These are phyloP conservation scores for Rhagonycha lutea DNA, from an alignment of 2,888 invertebrate species.

Conservation along the genomic window DNA sequence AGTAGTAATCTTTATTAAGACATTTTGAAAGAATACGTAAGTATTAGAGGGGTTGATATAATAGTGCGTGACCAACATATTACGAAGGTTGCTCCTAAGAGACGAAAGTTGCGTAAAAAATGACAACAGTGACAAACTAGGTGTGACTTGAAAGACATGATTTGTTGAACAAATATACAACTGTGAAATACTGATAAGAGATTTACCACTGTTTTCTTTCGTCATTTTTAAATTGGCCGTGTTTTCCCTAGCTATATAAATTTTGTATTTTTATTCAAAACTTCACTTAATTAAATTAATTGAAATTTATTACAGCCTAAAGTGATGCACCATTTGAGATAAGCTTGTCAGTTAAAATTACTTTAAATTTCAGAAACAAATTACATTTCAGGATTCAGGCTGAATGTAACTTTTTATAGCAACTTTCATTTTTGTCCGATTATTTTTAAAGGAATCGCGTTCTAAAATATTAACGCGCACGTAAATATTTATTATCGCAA, in stretches of 20 bases:
- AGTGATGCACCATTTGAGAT: neutral
- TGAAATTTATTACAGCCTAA: neutral
- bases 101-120: conserved; percentile 8
- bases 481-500: neutral
- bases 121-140: conserved; percentile 23
- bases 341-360: neutral
- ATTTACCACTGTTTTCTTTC: conserved; percentile 12
- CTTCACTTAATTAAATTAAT: neutral
- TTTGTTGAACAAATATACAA: conserved; percentile 35
- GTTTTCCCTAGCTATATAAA: neutral
- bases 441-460: neutral
- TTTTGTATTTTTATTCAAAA: neutral
- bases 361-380: neutral
- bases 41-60: neutral
- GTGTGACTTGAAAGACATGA: conserved; percentile 32
- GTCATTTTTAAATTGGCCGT: neutral
- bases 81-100: conserved; percentile 16
- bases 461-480: neutral
- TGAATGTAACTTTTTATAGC: neutral
- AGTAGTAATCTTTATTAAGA: neutral
- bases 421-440: neutral
- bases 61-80: conserved; percentile 35
- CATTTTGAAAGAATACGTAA: neutral
- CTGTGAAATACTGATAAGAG: conserved; percentile 16
- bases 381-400: neutral